Evolutionary conservation across 2,113 vertebrate genomes (phyloP).

Genomic region (Hyla sarda): DNA sequence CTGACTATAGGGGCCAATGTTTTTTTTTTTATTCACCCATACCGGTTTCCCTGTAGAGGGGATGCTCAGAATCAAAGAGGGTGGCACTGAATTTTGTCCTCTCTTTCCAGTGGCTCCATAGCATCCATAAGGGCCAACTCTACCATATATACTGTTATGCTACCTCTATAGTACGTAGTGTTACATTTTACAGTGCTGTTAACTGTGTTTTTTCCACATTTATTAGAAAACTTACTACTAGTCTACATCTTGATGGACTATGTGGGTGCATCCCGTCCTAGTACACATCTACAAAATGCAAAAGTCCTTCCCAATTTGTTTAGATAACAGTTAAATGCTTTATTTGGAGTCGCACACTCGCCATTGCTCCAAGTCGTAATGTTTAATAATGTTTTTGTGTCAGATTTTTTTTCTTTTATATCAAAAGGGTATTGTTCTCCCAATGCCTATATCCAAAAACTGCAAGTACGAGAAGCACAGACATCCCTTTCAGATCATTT

Average conservation of each 20-base stretch:
- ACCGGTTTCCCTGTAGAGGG: too few species aligned
- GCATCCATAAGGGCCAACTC: too few species aligned
- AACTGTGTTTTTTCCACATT: background rate
- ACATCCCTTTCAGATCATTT: background rate
- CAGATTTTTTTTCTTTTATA: background rate
- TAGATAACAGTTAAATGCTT: background rate
- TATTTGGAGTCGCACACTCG: background rate
- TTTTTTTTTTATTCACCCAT: too few species aligned
- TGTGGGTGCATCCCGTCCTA: background rate
- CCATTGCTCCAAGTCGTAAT: background rate
- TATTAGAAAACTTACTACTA: background rate
- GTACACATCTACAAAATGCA: background rate
- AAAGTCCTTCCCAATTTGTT: background rate
- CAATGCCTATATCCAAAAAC: background rate
- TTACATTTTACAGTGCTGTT: too few species aligned
- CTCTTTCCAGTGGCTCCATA: too few species aligned
- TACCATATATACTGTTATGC: too few species aligned
- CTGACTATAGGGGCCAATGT: too few species aligned
- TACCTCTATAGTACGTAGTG: too few species aligned
- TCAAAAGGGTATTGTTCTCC: slow-evolving; percentile 22
- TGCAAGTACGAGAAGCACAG: background rate
- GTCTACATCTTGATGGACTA: background rate
- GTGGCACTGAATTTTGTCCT: too few species aligned
- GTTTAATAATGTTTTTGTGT: background rate
- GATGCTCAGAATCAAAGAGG: too few species aligned